Percentiles rank a stretch among this genome's conserved stretches.
phyloP scores from a whole-genome alignment of 2,113 vertebrate genomes.

The Laterallus jamaicensis region DNA sequence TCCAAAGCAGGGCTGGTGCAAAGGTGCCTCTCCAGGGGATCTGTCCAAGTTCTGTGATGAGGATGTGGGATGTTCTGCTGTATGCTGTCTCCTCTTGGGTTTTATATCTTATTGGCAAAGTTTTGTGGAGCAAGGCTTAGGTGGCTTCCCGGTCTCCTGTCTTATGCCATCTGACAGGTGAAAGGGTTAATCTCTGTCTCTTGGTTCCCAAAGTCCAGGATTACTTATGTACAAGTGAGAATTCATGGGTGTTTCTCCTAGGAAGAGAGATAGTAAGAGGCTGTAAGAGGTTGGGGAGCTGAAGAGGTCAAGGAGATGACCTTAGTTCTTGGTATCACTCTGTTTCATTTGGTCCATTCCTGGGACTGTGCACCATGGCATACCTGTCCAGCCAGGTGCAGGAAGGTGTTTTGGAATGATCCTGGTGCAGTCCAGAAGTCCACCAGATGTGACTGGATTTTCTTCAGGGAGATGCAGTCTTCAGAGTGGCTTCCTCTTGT shows the following conservation, averaged over 20 bases:
- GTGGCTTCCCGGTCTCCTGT: not conserved
- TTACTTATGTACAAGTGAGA: not conserved
- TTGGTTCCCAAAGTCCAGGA: not conserved
- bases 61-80: not conserved
- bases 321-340: not conserved
- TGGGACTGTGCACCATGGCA: not conserved
- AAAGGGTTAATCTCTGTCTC: not conserved
- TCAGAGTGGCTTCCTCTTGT: not conserved
- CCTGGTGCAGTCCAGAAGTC: not conserved
- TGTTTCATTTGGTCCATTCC: not conserved
- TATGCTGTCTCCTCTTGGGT: not conserved
- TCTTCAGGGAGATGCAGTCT: not conserved
- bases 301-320: not conserved
- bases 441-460: not conserved
- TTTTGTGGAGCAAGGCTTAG: not conserved
- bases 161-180: not conserved
- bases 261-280: not conserved
- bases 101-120: not conserved
- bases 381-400: not conserved
- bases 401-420: not conserved
- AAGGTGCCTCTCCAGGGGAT: not conserved
- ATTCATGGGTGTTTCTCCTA: not conserved
- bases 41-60: not conserved
- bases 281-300: not conserved
- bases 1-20: not conserved